These are phyloP conservation scores for Poeciliopsis paucimaculata DNA, from an alignment of 2,797 vertebrate species.

Conservation along the genomic window DNA sequence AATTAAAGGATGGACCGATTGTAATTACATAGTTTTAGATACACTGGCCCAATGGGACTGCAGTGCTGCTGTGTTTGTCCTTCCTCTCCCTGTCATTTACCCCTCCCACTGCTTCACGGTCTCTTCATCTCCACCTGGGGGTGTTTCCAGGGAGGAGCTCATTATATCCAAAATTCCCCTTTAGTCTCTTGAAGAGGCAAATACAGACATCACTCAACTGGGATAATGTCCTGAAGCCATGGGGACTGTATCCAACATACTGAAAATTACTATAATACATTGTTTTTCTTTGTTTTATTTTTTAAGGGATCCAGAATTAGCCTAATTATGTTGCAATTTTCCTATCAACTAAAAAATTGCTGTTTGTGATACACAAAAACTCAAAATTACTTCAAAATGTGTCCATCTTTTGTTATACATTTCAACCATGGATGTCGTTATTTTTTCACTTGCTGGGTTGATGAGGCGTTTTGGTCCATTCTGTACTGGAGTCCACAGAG, in stretches of 20 bases:
- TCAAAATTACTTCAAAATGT: too few relatives aligned
- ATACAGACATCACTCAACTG: constrained; percentile 10
- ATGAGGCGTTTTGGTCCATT: too few relatives aligned
- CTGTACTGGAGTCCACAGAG: too few relatives aligned
- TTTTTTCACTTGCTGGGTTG: too few relatives aligned
- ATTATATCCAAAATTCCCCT: constrained; percentile 44
- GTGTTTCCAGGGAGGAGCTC: constrained; percentile 49
- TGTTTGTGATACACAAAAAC: too few relatives aligned
- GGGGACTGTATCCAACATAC: neutral
- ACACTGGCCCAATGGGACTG: constrained; percentile 52
- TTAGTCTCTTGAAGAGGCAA: constrained; percentile 27
- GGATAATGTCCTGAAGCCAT: constrained; percentile 20
- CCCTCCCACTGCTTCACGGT: constrained; percentile 51
- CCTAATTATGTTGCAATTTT: too few relatives aligned
- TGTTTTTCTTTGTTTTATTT: neutral
- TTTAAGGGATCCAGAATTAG: neutral
- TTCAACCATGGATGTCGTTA: too few relatives aligned
- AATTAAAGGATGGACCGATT: constrained; percentile 67
- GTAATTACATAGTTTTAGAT: constrained; percentile 70
- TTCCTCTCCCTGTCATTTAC: constrained; percentile 59
- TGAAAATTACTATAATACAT: neutral
- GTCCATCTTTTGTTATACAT: too few relatives aligned
- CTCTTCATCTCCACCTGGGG: constrained; percentile 48
- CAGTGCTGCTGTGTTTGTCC: constrained; percentile 60
- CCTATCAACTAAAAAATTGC: too few relatives aligned